These are phyloP conservation scores for Polypterus senegalus DNA, from an alignment of 2,113 vertebrate genomes.

Conservation along the genomic window DNA sequence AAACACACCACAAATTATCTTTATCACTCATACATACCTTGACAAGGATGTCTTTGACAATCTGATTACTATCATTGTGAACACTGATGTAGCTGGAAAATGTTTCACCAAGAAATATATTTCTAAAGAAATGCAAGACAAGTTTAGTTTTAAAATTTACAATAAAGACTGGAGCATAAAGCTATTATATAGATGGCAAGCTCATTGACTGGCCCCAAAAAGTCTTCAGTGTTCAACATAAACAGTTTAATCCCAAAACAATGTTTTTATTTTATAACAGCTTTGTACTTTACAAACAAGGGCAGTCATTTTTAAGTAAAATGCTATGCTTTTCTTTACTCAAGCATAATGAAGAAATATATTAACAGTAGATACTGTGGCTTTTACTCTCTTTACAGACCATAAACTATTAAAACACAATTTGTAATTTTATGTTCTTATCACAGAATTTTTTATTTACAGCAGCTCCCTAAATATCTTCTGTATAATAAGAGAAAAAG, in stretches of 20 bases:
- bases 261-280: too few species aligned
- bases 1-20: not conserved
- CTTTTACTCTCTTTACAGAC: too few species aligned
- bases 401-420: too few species aligned
- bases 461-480: not conserved
- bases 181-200: not conserved
- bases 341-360: too few species aligned
- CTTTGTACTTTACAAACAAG: too few species aligned
- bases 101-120: constrained; percentile 93
- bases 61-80: constrained; percentile 90
- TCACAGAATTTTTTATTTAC: not conserved
- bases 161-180: not conserved
- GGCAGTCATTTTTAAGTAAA: too few species aligned
- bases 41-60: constrained; percentile 90
- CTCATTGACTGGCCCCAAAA: too few species aligned
- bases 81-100: constrained; percentile 98
- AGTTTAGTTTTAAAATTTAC: too few species aligned
- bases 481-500: not conserved
- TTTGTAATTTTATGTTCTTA: too few species aligned
- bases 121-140: constrained; percentile 47
- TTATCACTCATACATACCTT: constrained; percentile 56
- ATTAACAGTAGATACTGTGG: too few species aligned
- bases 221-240: not conserved
- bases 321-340: too few species aligned
- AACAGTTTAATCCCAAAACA: not conserved